Evolutionary conservation across 92 coral and sea anemone species (phyloP), one percentile per base, ranked within the genome.

Genomic region (Nematostella vectensis): DNA sequence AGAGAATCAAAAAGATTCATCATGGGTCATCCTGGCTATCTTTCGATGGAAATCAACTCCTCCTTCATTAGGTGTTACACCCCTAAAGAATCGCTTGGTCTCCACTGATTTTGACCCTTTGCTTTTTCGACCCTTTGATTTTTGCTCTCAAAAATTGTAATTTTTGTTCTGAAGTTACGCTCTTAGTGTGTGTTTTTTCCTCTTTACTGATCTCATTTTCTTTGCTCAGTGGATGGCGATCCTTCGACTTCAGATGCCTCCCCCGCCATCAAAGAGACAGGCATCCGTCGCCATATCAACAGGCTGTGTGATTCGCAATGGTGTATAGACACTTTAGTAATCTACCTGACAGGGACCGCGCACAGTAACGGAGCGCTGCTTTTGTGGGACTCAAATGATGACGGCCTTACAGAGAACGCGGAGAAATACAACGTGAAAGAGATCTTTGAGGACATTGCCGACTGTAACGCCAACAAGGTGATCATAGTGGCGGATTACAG

Each of bases 401-500:
- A 75, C 48, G 96, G 96, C 1, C 67, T 65, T 26, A 74, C 87
- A 11, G 93, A 93, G 31, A 74, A 78, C 42, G 70, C 77, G 17
- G 93, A 86, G 61, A 62, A 79, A 26, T 93, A 75, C 61, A 69
- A 83, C 21, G 70, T 79, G 3, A 75, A 64, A 37, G 80, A 93
- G 29, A 66, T 93, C 36, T 69, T 78, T 37, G 82, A 83, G 6
- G 85, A 93, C 44, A 33, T 93, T n/a, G 77, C 64, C 27, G 61
- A 78, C 67, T 93, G 99, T 71, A 57, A 66, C 12, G 96, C 99
- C 11, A 75, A 65, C 36, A 85, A 78, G 4, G 75, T 93, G 49
- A 74, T 62, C 31, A 52, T 93, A 38, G 73, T 93, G 55, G 95
- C 99, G 2, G 99, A 93, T 54, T 81, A 93, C 55, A 93, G 96